Base-by-base conservation (phyloP, 2,113 vertebrate species). In the Crocuta crocuta region DNA sequence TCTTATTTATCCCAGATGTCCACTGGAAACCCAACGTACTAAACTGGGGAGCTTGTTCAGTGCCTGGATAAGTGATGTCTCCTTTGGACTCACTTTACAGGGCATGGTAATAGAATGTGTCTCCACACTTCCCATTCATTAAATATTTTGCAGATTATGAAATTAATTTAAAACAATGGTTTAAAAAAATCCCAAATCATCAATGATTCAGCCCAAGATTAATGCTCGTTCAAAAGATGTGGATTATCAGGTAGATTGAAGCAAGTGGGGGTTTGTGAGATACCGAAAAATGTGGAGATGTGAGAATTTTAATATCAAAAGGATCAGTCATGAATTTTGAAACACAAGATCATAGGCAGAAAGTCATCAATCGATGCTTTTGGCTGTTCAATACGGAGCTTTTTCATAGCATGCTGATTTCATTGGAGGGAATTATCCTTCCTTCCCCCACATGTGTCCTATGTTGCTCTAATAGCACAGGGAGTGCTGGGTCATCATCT, bases 1-100 rank as follows among this genome's bases (percentile, higher is more conserved):
- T 78, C 28, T 94, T 96, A 81, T 96, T 95, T 88, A 91, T 95
- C 76, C 82, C 98, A 97, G 94, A 93, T 95, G 81, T 95, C 71
- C 89, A 63, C 74, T 88, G 53, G n/a, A 98, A 96, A 94, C 58
- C 33, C 68, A 90, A 0, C 71, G 58, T 53, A 21, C 45, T 81
- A 94, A 90, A 88, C 43, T 83, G 48, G 23, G 87, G 79, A 94
- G 80, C 10, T 45, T 73, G 23, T 78, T 97, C 23, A 81, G 26
- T 66, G 24, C 33, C 45, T 92, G 70, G 24, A 91, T 94, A 95
- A 68, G 84, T 83, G 87, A 87, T 28, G 6, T 81, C 79, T 89
- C 86, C 13, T 80, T 83, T 95, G 78, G 83, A 80, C 55, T 91
- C 93, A 28, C 68, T 89, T 91, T 94, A 55, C 31, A 81, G 33